Evolutionary conservation across 2,888 invertebrate species (phyloP), one percentile per base, ranked within the genome.

Genomic region (Scaptodrosophila latifasciaeformis): DNA sequence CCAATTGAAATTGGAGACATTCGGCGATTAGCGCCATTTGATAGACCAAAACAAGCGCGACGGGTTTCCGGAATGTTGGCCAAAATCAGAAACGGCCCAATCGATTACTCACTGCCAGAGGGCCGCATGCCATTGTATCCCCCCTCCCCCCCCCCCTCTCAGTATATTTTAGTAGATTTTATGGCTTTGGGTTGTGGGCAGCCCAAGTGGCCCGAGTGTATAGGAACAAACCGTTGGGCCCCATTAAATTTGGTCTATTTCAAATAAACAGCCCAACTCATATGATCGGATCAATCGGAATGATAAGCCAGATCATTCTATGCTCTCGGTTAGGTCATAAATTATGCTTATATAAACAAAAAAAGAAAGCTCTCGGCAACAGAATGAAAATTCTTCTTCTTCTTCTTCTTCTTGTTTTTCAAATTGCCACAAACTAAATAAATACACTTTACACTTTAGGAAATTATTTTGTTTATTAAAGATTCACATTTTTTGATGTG

Each of bases 1-100:
- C n/a, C n/a, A 5, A 71, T 71, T 71, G 60, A 70, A 71, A 72
- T 70, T 61, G 35, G 54, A 61, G 65, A 51, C 54, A 53, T 24
- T 24, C 3, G 24, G 24, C 24, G 24, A 70, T 71, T 70, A 72
- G 67, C 67, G 65, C 70, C 70, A 67, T 70, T 70, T 53, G 54
- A 61, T 67, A 67, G 63, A 49, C 59, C 43, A 53, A 65, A 47
- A 44, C 17, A 45, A 31, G 6, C 21, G 53, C 35, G 49, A 54
- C 18, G 29, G 29, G 2, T 17, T 44, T 17, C 18, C 17, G 24
- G 21, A 13, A 21, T 42, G 10, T 24, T 50, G 34, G 29, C 34
- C 21, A 45, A 39, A 49, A 34, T 12, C 48, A 21, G 43, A 29
- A 44, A 44, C 43, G 59, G 64, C 64, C 62, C 66, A 56, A 55